These are phyloP conservation scores for Drosophila varians DNA, from an alignment of 1,140 invertebrate genomes.

Conservation along the genomic window DNA sequence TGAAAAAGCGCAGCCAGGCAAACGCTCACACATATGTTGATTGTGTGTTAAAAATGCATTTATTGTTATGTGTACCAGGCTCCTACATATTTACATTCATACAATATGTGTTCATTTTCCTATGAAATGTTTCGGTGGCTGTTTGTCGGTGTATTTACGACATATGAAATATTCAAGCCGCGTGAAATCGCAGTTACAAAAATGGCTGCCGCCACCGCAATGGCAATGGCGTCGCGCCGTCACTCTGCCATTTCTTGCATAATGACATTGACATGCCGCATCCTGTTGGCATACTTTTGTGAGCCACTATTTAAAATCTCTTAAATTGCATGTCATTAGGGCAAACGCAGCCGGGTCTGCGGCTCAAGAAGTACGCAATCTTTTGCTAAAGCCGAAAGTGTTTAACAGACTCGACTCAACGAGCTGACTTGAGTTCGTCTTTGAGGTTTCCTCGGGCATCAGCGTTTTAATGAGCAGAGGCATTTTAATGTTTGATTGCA, in stretches of 20 bases:
- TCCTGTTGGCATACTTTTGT: constrained; percentile 53
- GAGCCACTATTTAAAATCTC: constrained; percentile 36
- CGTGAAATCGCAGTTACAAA: constrained; percentile 17
- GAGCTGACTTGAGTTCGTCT: constrained; percentile 32
- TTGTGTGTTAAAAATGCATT: constrained; percentile 58
- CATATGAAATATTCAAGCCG: constrained; percentile 37
- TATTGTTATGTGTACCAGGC: constrained; percentile 31
- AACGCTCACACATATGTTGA: constrained; percentile 24
- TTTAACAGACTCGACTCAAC: constrained; percentile 21
- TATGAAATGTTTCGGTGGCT: constrained; percentile 17
- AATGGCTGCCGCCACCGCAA: constrained; percentile 1
- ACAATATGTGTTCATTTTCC: not conserved
- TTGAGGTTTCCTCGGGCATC: constrained; percentile 55
- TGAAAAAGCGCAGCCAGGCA: constrained; percentile 15
- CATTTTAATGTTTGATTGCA: constrained; percentile 43
- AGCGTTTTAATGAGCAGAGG: constrained; percentile 60
- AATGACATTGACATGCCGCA: constrained; percentile 76
- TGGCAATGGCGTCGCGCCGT: constrained; percentile 35
- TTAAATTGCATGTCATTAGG: constrained; percentile 69
- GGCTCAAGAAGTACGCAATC: not conserved
- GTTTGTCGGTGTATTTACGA: constrained; percentile 30
- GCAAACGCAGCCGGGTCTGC: not conserved
- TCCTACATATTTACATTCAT: not conserved
- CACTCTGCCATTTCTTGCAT: constrained; percentile 59
- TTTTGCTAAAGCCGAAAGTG: constrained; percentile 19